Percentiles rank a stretch among this genome's conserved stretches.
Conservation (phyloP, 1,140 invertebrate species). For the Drosophila tristis region DNA sequence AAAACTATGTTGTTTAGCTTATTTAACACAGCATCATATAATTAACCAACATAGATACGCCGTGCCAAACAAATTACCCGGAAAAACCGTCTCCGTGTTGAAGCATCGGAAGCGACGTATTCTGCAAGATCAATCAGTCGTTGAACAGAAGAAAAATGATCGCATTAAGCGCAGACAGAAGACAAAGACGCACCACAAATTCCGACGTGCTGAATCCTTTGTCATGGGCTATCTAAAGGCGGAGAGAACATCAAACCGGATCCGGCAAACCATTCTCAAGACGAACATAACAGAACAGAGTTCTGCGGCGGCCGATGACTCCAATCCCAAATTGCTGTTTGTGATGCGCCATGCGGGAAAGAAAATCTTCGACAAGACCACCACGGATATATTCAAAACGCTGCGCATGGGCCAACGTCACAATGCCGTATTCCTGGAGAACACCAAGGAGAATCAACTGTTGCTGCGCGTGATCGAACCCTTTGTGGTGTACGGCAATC, state of each 20-base stretch:
- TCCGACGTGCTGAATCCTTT: slow-evolving; percentile 79
- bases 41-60: slow-evolving; percentile 64
- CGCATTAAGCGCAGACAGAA: slow-evolving; percentile 58
- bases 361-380: slow-evolving; percentile 78
- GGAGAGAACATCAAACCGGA: slow-evolving; percentile 76
- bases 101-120: slow-evolving; percentile 81
- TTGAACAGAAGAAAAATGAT: slow-evolving; percentile 67
- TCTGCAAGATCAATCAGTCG: slow-evolving; percentile 68
- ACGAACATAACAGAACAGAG: slow-evolving; percentile 69
- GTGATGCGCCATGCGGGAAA: slow-evolving; percentile 82
- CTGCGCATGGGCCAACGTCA: slow-evolving; percentile 64
- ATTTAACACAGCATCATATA: too few relatives aligned
- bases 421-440: slow-evolving; percentile 76
- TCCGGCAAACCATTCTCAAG: slow-evolving; percentile 66
- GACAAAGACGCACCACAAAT: slow-evolving; percentile 65
- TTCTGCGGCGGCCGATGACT: slow-evolving; percentile 45
- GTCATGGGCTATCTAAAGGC: slow-evolving; percentile 80
- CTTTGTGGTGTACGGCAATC: slow-evolving; percentile 77
- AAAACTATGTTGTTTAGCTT: neutral
- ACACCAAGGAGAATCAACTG: slow-evolving; percentile 76
- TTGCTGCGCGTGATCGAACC: slow-evolving; percentile 81
- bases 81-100: slow-evolving; percentile 80
- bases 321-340: slow-evolving; percentile 70
- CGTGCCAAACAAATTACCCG: slow-evolving; percentile 82
- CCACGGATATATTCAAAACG: slow-evolving; percentile 66